Percentiles rank a stretch among this genome's conserved stretches.
phyloP scores from a whole-genome alignment of 2,113 vertebrate genomes.

The Lasiurus cinereus region DNA sequence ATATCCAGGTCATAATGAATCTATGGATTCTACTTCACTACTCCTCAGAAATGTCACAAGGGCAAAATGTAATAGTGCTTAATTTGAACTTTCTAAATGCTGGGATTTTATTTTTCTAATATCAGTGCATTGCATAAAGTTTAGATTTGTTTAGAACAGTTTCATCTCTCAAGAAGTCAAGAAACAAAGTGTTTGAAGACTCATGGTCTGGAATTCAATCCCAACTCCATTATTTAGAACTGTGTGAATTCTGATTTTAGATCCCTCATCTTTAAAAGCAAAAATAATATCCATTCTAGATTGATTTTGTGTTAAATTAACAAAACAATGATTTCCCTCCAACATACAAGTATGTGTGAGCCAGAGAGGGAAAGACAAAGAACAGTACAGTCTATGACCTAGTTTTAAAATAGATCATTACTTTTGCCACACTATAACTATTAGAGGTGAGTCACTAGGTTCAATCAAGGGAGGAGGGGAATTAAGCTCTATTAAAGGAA shows the following conservation, averaged over 20 bases:
- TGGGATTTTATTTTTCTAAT: slow-evolving; percentile 6
- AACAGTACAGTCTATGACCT: background rate
- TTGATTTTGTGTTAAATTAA: background rate
- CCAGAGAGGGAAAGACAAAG: background rate
- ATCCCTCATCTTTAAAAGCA: background rate
- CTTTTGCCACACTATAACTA: background rate
- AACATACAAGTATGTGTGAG: background rate
- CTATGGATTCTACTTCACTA: background rate
- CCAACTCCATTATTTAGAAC: background rate
- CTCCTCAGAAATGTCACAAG: background rate
- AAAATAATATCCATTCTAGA: background rate
- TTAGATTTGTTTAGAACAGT: background rate
- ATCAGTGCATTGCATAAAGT: background rate
- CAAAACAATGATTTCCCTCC: background rate
- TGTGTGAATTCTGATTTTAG: background rate
- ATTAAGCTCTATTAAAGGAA: background rate
- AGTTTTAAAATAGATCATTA: background rate
- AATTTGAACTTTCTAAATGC: background rate
- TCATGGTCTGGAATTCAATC: background rate
- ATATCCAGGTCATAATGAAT: background rate
- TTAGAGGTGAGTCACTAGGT: background rate
- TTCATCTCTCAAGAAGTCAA: background rate
- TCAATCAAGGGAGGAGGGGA: background rate
- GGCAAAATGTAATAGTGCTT: background rate
- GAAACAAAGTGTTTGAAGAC: background rate